Conservation (phyloP, 53 echinoderm and acorn worm genomes). For the Arbacia lixula region DNA sequence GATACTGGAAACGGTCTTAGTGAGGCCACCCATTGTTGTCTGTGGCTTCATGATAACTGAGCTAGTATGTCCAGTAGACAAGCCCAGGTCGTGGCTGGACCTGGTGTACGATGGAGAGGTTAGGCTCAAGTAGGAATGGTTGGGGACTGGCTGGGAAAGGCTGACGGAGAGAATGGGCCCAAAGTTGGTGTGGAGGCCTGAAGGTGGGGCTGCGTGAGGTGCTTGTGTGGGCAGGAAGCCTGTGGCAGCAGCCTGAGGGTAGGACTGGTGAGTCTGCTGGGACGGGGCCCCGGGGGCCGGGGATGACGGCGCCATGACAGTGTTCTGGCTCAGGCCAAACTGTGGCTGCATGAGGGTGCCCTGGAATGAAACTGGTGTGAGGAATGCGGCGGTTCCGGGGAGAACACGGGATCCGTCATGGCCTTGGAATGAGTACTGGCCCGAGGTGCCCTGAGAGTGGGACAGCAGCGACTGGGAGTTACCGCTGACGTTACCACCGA, state of each 20-base stretch:
- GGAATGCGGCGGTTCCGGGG: slow-evolving; percentile 46
- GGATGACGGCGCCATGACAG: slow-evolving; percentile 43
- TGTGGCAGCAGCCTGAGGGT: slow-evolving; percentile 3
- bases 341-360: slow-evolving; percentile 52
- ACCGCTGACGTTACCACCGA: slow-evolving; percentile 9
- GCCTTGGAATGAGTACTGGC: slow-evolving; percentile 65
- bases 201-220: slow-evolving; percentile 19
- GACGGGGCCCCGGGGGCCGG: slow-evolving; percentile 36
- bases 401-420: slow-evolving; percentile 40
- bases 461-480: slow-evolving; percentile 43
- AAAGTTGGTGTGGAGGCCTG: slow-evolving; percentile 36
- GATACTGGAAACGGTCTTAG: slow-evolving; percentile 48
- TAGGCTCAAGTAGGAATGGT: slow-evolving; percentile 25
- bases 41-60: slow-evolving; percentile 55
- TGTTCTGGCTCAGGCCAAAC: slow-evolving; percentile 36
- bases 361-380: slow-evolving; percentile 51
- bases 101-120: slow-evolving; percentile 40
- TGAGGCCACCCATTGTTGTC: slow-evolving; percentile 25
- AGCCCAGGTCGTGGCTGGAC: slow-evolving; percentile 22
- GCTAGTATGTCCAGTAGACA: slow-evolving; percentile 16
- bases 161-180: slow-evolving; percentile 47
- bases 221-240: slow-evolving; percentile 33
- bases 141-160: slow-evolving; percentile 16
- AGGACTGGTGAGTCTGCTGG: slow-evolving; percentile 12
- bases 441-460: slow-evolving; percentile 48